Evolutionary conservation across 2,113 vertebrate genomes (phyloP).

Genomic region (Rhabdomys dilectus): DNA sequence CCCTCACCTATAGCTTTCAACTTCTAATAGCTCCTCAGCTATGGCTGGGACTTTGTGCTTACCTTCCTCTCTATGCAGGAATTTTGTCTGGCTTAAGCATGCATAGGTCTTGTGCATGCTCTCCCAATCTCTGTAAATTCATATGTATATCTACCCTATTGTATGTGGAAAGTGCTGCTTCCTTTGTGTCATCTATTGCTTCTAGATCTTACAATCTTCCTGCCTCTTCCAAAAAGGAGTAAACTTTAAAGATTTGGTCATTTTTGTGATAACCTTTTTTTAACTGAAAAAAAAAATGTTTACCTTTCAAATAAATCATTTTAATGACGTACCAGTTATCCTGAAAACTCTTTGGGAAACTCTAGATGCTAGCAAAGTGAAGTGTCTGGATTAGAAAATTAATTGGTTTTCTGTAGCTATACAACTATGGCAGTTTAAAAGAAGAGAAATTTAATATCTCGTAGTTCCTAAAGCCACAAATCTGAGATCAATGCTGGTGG

Average conservation of each 20-base stretch:
- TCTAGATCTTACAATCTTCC: not conserved
- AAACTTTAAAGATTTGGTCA: not conserved
- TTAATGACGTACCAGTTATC: not conserved
- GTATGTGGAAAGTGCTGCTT: not conserved
- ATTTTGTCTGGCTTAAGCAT: not conserved
- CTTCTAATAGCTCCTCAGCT: not conserved
- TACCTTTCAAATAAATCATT: not conserved
- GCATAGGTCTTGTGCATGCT: too few relatives aligned
- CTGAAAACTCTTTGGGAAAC: not conserved
- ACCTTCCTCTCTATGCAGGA: not conserved
- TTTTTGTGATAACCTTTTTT: slow-evolving; percentile 31
- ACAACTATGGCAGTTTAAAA: not conserved
- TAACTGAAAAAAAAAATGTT: not conserved
- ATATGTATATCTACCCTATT: too few relatives aligned
- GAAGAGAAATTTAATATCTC: not conserved
- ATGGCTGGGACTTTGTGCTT: not conserved
- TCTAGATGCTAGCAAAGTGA: not conserved
- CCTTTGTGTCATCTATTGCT: not conserved
- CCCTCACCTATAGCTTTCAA: not conserved
- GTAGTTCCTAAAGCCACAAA: not conserved
- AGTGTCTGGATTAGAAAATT: not conserved
- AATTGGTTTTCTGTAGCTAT: not conserved
- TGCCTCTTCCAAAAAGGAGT: not conserved
- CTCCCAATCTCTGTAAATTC: not conserved
- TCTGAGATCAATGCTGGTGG: not conserved